Evolutionary conservation across 2,888 invertebrate species (phyloP), one percentile per base, ranked within the genome.

Genomic region (Melipona beecheii): DNA sequence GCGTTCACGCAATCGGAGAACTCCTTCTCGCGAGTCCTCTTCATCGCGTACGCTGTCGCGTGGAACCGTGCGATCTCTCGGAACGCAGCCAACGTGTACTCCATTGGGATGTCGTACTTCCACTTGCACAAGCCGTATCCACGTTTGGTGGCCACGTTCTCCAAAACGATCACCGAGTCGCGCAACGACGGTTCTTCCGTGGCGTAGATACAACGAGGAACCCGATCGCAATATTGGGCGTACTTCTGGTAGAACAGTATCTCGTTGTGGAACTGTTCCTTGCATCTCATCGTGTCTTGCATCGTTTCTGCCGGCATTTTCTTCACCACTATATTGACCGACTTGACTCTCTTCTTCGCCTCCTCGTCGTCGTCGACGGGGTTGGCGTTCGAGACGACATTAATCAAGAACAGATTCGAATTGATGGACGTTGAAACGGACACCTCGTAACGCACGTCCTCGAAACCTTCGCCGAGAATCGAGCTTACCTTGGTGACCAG

Each of bases 41-140:
- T 94, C 87, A 92, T 83, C 0, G 78, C 74, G 64, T 94, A 94
- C 15, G 89, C 92, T 5, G 84, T 87, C 3, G 86, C 90, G 74
- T 94, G 94, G 68, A 94, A 91, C 49, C 84, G 88, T 0, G 87
- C 94, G 0, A 94, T 88, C n/a, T 92, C 91, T 5, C 85, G 85
- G 19, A 93, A 69, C 4, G 91, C 92, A 1, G 92, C 89, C 2
- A 91, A 21, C 0, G 89, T 82, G 50, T 93, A 93, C 4, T 92
- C 88, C 36, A 91, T 2, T 0, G 91, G 87, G 0, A 89, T 6
- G 27, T 92, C 78, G 31, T 73, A 69, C 2, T 58, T 83, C n/a
- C 85, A 73, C 0, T 88, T 65, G 58, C 86, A 86, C 0, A 90
- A 3, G 0, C 58, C 4, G 58, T 87, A 94, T 3, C 92, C 93